Base-by-base conservation (phyloP, 2,113 vertebrate species). In the Forbesichthys papilliferus region DNA sequence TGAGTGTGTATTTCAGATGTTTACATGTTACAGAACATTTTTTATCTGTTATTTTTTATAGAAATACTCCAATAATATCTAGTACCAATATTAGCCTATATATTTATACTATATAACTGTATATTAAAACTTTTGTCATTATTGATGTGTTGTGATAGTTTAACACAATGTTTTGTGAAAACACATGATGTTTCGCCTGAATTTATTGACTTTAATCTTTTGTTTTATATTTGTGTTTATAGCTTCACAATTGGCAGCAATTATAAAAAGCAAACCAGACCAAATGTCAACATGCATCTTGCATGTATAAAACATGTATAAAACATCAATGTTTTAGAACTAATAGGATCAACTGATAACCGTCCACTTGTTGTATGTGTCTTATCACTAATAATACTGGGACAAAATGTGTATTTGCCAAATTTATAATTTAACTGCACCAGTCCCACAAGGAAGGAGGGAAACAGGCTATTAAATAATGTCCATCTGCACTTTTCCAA, bases 41-140 rank as follows among this genome's bases (percentile, higher is more conserved):
- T 73, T 58, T 2, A 65, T 65, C 52, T 72, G 60, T 2, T 59
- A 54, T 68, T 33, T 63, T 47, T 62, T 73, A 16, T 68, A 73
- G 62, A 77, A 69, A 66, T 42, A 55, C 60, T 75, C 11, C 49
- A 68, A 67, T 71, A 71, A 65, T 84, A 60, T 46, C 71, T 84
- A 77, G 72, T 62, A 73, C 66, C 86, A 56, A 88, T 78, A 83
- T 64, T 85, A 3, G 27, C 27, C 27, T 27, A 70, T 88, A 87
- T 90, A 86, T 89, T 91, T 90, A 89, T 86, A 85, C 58, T 74
- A 72, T 52, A 80, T 87, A 72, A 7, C 82, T 85, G 75, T 82
- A 81, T 66, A 75, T 80, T 57, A 80, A 68, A 42, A 46, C 34
- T 73, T 71, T 80, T 74, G 13, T 55, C 16, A 16, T n/a, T n/a